Evolutionary conservation across 2,797 vertebrate genomes (phyloP), one percentile per base, ranked within the genome.

Genomic region (Sebastes hopkinsi): DNA sequence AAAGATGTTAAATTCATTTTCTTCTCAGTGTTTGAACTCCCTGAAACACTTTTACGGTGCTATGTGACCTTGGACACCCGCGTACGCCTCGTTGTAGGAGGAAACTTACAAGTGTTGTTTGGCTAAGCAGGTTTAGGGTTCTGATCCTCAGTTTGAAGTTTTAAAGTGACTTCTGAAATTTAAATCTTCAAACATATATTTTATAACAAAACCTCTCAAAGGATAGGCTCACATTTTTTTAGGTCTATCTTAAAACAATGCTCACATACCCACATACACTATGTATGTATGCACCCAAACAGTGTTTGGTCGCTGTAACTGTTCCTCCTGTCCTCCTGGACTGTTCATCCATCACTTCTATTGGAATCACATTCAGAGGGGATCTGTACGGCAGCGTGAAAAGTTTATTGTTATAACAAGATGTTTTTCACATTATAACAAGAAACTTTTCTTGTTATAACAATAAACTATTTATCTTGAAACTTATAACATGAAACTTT

Each of bases 1-100:
- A 10, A 64, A 76, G 18, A 60, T 38, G 11, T 32, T 32, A 32
- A 67, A 75, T 81, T 79, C 62, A 77, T 75, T 18, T 20, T 60
- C 27, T 23, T 36, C 9, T 42, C 10, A 9, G 2, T 13, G 52
- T 72, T 38, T 61, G 4, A 50, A 36, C n/a, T 32, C 14, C 12
- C 27, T 29, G 29, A 46, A 29, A 50, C 50, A 55, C 2, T 67
- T 74, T 42, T 2, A 20, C 6, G 3, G 13, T 14, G 67, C 66
- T 20, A 4, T 3, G 23, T 70, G 82, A 62, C 66, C 58, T 73
- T 32, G 65, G 59, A 74, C 75, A 14, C 52, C 32, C 22, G 1
- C 2, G 10, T 29, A 8, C 30, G 36, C 27, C 20, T 22, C 20
- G 29, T 66, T 55, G 54, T 22, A 30, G 42, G 18, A 61, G 56